These are phyloP conservation scores for Chelidonichthys spinosus DNA, from an alignment of 2,797 vertebrate species.

Conservation along the genomic window DNA sequence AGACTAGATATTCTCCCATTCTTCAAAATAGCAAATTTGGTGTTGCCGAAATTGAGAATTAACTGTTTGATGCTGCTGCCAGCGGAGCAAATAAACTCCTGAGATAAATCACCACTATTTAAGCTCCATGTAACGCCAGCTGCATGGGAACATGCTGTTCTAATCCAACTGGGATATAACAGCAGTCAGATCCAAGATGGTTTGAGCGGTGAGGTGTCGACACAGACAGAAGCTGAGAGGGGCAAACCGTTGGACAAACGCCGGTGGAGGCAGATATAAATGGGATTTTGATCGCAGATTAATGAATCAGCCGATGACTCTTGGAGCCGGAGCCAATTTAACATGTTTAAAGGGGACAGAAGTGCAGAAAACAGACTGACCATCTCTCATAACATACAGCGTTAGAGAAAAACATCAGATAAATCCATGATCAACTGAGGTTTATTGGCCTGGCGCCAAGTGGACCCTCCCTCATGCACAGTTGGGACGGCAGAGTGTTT, in stretches of 20 bases:
- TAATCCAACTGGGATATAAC: slow-evolving; percentile 51
- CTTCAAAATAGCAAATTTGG: neutral
- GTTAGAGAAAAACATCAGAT: neutral
- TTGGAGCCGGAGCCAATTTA: neutral
- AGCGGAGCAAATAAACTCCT: slow-evolving; percentile 25
- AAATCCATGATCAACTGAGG: neutral
- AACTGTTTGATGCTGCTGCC: slow-evolving; percentile 31
- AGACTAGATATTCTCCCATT: neutral
- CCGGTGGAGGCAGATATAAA: neutral
- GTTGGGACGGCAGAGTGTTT: slow-evolving; percentile 61
- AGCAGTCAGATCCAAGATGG: slow-evolving; percentile 56
- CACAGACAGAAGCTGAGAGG: slow-evolving; percentile 24
- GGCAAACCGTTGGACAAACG: neutral
- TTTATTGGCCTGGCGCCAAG: slow-evolving; percentile 4
- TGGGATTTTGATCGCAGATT: slow-evolving; percentile 12
- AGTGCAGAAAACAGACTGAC: neutral
- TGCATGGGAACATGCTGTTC: slow-evolving; percentile 69
- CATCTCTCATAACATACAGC: neutral
- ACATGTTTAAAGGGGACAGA: neutral
- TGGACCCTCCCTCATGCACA: slow-evolving; percentile 18
- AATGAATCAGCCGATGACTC: neutral
- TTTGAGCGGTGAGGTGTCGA: slow-evolving; percentile 54
- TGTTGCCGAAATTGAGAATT: slow-evolving; percentile 2
- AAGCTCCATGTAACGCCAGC: slow-evolving; percentile 59
- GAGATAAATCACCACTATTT: slow-evolving; percentile 50